Evolutionary conservation across 2,888 invertebrate genomes (phyloP).

Genomic region (Pycnomerus fuliginosus): DNA sequence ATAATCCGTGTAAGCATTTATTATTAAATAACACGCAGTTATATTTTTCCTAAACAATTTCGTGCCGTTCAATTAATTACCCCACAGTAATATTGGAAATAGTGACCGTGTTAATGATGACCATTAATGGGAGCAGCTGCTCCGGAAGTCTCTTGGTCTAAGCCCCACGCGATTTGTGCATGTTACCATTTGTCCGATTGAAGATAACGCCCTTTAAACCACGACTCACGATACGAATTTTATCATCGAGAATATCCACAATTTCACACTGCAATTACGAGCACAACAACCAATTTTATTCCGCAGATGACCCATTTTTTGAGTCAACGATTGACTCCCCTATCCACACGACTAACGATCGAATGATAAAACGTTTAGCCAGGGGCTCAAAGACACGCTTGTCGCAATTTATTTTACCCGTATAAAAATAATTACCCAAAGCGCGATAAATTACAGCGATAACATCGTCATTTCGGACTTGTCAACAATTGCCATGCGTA

Average conservation of each 20-base stretch:
- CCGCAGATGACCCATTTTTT: neutral
- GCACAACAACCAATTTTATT: neutral
- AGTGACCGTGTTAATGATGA: conserved; percentile 20
- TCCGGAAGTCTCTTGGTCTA: conserved; percentile 23
- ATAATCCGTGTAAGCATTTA: neutral
- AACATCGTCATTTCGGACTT: conserved; percentile 30
- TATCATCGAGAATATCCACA: conserved; percentile 7
- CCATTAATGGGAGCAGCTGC: conserved; percentile 23
- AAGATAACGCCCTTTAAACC: conserved; percentile 20
- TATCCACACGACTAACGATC: conserved; percentile 1
- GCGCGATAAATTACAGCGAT: conserved; percentile 33
- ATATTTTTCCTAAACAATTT: too few relatives aligned
- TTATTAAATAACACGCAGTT: conserved; percentile 1
- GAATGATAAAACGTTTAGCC: conserved; percentile 34
- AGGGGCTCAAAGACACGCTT: conserved; percentile 31
- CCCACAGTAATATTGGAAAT: conserved; percentile 15
- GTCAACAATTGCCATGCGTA: conserved; percentile 19
- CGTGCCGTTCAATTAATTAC: conserved; percentile 19
- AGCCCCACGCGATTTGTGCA: conserved; percentile 23
- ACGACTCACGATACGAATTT: conserved; percentile 12
- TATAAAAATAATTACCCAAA: conserved; percentile 33
- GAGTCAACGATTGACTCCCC: neutral
- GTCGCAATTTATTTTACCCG: conserved; percentile 28
- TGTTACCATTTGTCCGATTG: conserved; percentile 20
- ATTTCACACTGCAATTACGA: neutral